These are phyloP conservation scores for Clarias macrocephalus DNA, from an alignment of 2,113 vertebrate genomes.

Conservation along the genomic window DNA sequence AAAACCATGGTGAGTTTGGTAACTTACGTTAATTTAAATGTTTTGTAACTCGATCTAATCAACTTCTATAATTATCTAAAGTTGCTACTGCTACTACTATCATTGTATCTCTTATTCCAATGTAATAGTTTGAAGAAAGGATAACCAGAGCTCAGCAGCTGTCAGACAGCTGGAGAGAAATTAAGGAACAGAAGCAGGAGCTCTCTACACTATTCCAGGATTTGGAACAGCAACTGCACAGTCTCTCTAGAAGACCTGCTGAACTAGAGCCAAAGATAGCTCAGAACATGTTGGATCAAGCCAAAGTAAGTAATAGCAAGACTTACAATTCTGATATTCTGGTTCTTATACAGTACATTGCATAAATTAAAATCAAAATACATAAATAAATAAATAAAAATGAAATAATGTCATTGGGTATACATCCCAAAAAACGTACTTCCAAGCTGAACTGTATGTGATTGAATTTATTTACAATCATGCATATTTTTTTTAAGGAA, in stretches of 20 bases:
- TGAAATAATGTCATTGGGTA: neutral
- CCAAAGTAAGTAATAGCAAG: slow-evolving; percentile 76
- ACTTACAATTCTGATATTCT: neutral
- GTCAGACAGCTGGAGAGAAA: slow-evolving; percentile 89
- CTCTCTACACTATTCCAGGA: slow-evolving; percentile 88
- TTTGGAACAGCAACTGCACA: slow-evolving; percentile 88
- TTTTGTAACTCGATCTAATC: neutral
- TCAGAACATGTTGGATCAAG: slow-evolving; percentile 90
- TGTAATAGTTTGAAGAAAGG: slow-evolving; percentile 82
- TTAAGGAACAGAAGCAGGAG: slow-evolving; percentile 86
- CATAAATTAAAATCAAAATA: neutral
- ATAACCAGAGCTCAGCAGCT: slow-evolving; percentile 85
- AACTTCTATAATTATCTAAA: neutral
- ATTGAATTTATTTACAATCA: neutral
- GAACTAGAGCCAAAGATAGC: slow-evolving; percentile 91
- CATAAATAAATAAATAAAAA: too few relatives aligned
- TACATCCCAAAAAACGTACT: neutral
- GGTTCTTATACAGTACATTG: neutral
- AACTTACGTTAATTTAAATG: slow-evolving; percentile 3
- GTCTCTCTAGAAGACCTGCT: slow-evolving; percentile 83
- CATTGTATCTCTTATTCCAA: neutral
- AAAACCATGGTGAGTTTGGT: slow-evolving; percentile 82
- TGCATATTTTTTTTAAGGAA: slow-evolving; percentile 72
- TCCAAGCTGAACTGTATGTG: neutral
- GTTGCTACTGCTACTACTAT: too few relatives aligned